Evolutionary conservation across 2,113 vertebrate species (phyloP).

Genomic region (Oryzias curvinotus): DNA sequence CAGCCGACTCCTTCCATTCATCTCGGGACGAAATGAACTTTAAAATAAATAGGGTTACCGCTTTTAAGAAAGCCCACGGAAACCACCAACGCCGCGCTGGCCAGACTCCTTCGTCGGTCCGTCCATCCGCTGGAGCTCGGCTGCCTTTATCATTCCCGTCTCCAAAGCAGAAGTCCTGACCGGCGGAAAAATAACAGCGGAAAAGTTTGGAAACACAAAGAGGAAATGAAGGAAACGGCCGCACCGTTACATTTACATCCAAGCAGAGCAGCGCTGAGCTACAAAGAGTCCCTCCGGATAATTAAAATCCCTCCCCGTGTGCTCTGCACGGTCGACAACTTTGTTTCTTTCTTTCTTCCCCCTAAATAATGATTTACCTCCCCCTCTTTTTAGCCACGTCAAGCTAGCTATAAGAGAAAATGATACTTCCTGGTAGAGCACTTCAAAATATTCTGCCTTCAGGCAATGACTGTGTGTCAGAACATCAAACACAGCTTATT

Average conservation of each 20-base stretch:
- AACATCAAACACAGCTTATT: fast-evolving
- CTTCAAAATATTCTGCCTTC: conserved; percentile 26
- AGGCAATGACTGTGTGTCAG: background rate
- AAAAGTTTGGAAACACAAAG: conserved; percentile 40
- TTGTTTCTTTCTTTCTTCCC: conserved; percentile 79
- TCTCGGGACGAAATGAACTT: conserved; percentile 22
- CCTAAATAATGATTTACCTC: conserved; percentile 76
- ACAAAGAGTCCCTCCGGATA: conserved; percentile 37
- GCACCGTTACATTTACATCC: conserved; percentile 30
- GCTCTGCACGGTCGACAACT: conserved; percentile 65
- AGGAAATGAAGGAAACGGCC: conserved; percentile 15
- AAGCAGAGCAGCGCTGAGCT: conserved; percentile 24
- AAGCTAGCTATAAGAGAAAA: fast-evolving
- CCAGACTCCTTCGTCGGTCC: conserved; percentile 21
- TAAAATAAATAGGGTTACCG: background rate
- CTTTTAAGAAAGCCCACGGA: conserved; percentile 4
- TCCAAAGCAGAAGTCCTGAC: conserved; percentile 36
- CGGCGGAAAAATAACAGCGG: conserved; percentile 37
- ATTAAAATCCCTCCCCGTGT: conserved; percentile 65
- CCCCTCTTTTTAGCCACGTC: conserved; percentile 48
- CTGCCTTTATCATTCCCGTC: conserved; percentile 57
- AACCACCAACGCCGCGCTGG: conserved; percentile 19
- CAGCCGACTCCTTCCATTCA: conserved; percentile 61
- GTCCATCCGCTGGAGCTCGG: conserved; percentile 36
- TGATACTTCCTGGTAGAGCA: background rate